These are phyloP conservation scores for Elymnias hypermnestra DNA, from an alignment of 1,140 invertebrate genomes.

Conservation along the genomic window DNA sequence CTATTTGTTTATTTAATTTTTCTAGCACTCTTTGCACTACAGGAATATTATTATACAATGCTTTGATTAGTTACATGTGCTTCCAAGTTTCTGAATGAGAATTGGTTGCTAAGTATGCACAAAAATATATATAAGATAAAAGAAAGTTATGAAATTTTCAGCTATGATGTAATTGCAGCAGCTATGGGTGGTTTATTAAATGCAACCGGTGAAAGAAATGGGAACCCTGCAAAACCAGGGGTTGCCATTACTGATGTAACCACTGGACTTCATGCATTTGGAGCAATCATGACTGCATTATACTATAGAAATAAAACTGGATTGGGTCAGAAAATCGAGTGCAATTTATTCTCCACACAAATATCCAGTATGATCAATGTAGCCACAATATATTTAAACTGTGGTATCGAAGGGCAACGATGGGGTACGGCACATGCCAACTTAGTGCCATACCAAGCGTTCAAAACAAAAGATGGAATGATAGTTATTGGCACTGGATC, in stretches of 20 bases:
- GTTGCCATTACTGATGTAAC: conserved; percentile 95
- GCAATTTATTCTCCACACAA: conserved; percentile 95
- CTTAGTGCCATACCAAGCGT: conserved; percentile 96
- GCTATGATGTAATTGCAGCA: conserved; percentile 96
- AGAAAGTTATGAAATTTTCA: no score
- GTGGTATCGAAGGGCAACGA: conserved; percentile 83
- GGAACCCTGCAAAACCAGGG: conserved; percentile 93
- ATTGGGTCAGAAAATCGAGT: conserved; percentile 94
- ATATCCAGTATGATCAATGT: conserved; percentile 92
- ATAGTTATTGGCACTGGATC: conserved; percentile 91
- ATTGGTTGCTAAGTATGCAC: no score
- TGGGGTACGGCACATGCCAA: conserved; percentile 96
- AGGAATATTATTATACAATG: no score
- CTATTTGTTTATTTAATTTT: no score
- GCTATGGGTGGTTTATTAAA: conserved; percentile 93
- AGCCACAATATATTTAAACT: conserved; percentile 94
- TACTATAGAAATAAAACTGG: conserved; percentile 87
- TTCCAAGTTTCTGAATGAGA: no score
- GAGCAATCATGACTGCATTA: conserved; percentile 95
- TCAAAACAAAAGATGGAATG: conserved; percentile 88
- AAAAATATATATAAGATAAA: no score
- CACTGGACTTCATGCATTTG: conserved; percentile 95
- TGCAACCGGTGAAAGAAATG: conserved; percentile 90
- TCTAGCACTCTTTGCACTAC: no score
- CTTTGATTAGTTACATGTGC: no score